Evolutionary conservation across 2,888 invertebrate genomes (phyloP), one percentile per base, ranked within the genome.

Genomic region (Synanthedon tipuliformis): DNA sequence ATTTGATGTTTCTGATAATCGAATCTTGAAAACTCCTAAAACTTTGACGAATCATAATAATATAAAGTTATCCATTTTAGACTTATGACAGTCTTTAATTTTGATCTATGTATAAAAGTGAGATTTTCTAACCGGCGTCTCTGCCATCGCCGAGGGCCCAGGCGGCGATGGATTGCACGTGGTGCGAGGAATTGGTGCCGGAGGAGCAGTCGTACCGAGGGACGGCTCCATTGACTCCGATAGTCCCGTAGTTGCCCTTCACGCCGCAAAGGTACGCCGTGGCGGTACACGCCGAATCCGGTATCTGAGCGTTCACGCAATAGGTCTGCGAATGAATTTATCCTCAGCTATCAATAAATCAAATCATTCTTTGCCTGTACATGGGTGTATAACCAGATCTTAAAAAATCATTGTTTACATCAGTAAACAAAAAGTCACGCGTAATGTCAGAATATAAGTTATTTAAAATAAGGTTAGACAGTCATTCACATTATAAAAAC

Each of bases 241-340:
- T 75, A 0, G 90, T 90, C 15, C 85, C 88, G 52, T 80, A 79
- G 71, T 92, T 92, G 1, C 81, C 88, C 69, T 93, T 93, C 4
- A 90, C 88, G 0, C 93, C 93, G 40, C 88, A 82, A 51, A 92
- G 71, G 63, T 90, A 92, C 0, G 93, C 92, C 0, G 92, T 92
- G 0, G 92, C 90, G 0, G 91, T 88, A 55, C 91, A 92, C 0
- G 93, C 92, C 0, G 93, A 93, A 69, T 93, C 93, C 0, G 93
- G 83, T 0, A 92, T 90, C 74, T 92, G 90, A 13, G 73, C 73
- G 66, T 91, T 81, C 10, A 89, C 82, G 67, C 89, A 89, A 61
- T 89, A 89, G 0, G 89, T 89, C 89, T 89, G 49, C 16, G 5
- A 16, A 18, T 18, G 49, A 16, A 18, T 23, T 34, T 34, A 10